phyloP scores from a whole-genome alignment of 2,888 invertebrate genomes.

The Aspidiotus rigidus region DNA sequence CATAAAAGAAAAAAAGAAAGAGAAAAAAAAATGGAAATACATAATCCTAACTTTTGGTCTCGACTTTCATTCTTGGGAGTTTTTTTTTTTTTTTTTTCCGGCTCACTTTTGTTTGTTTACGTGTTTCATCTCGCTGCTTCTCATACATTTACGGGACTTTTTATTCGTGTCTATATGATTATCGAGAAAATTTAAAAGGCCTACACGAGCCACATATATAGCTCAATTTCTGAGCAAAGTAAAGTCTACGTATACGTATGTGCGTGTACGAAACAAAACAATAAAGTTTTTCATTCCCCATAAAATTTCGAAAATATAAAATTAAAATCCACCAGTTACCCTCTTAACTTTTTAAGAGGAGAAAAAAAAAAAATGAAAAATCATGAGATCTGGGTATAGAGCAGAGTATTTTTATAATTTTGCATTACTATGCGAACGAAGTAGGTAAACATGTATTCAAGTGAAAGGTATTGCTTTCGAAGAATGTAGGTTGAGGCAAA shows the following conservation, averaged over 20 bases:
- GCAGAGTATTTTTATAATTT: too few species aligned
- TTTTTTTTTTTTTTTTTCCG: not conserved
- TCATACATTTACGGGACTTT: too few species aligned
- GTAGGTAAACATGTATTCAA: too few species aligned
- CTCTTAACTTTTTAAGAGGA: not conserved
- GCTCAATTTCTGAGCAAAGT: not conserved
- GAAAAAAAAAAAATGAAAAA: not conserved
- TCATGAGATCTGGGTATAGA: too few species aligned
- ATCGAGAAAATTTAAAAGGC: not conserved
- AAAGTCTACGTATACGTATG: too few species aligned
- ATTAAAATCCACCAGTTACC: not conserved
- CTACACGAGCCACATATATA: not conserved
- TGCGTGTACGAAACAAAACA: not conserved
- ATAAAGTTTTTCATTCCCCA: not conserved
- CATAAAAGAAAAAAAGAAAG: too few species aligned
- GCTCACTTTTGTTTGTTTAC: not conserved
- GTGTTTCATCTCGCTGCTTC: not conserved
- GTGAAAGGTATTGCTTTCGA: too few species aligned
- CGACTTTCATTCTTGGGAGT: not conserved
- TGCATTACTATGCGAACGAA: too few species aligned
- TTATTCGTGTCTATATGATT: not conserved
- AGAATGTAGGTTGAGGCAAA: too few species aligned
- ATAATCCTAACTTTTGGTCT: not conserved
- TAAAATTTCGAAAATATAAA: not conserved
- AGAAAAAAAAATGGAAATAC: not conserved